A percentile compares a stretch with the other conserved stretches of the same genome.
phyloP scores from a whole-genome alignment of 2,113 vertebrate species.

The Perca fluviatilis region DNA sequence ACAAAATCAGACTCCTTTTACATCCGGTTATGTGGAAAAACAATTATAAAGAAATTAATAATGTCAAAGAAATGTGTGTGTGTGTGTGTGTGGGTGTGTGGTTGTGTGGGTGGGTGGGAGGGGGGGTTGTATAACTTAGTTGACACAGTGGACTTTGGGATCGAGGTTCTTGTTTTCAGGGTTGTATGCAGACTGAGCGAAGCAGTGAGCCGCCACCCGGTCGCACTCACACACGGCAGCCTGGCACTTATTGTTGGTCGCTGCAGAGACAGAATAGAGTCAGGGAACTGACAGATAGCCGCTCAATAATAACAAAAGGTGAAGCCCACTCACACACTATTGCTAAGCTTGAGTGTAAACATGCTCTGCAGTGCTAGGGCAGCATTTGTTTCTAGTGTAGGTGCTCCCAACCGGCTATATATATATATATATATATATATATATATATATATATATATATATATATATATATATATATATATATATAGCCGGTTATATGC shows the following conservation, averaged over 20 bases:
- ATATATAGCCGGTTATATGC: too few relatives aligned
- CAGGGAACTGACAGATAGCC: background rate
- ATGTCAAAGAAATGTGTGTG: background rate
- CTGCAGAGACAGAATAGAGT: slow-evolving; percentile 72
- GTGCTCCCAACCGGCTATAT: background rate
- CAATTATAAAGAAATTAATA: slow-evolving; percentile 24
- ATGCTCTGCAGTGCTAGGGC: background rate
- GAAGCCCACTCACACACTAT: background rate
- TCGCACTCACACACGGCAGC: slow-evolving; percentile 90
- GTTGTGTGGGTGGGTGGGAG: background rate
- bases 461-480: too few relatives aligned
- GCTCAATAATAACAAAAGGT: background rate
- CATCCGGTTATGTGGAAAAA: background rate
- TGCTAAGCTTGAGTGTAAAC: background rate
- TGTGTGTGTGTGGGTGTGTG: too few relatives aligned
- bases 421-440: background rate
- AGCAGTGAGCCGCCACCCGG: slow-evolving; percentile 87
- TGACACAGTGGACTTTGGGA: slow-evolving; percentile 61
- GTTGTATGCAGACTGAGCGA: slow-evolving; percentile 82
- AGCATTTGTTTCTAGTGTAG: background rate
- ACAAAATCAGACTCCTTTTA: background rate
- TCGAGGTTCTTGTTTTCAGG: slow-evolving; percentile 75
- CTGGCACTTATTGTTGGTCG: slow-evolving; percentile 82
- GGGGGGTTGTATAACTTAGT: slow-evolving; percentile 37
- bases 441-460: too few relatives aligned